phyloP scores from a whole-genome alignment of 2,113 vertebrate species.

The Nestor notabilis region DNA sequence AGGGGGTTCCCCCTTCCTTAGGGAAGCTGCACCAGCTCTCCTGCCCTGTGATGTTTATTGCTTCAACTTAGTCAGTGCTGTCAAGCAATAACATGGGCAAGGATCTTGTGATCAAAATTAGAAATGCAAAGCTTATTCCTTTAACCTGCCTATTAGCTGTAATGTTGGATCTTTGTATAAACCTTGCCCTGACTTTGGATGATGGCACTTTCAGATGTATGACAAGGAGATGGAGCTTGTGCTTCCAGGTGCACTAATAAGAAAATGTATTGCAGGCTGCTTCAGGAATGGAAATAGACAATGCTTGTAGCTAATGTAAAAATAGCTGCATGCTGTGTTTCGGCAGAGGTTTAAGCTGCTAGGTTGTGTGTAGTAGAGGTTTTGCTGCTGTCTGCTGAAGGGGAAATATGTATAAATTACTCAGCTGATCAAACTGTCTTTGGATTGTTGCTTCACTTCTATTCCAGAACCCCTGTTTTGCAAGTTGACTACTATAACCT shows the following conservation, averaged over 20 bases:
- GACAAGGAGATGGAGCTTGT: not conserved
- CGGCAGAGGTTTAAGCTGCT: not conserved
- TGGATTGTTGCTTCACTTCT: not conserved
- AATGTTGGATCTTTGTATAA: not conserved
- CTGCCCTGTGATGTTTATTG: not conserved
- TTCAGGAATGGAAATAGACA: not conserved
- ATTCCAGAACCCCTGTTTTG: not conserved
- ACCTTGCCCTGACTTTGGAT: not conserved
- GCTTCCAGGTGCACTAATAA: not conserved
- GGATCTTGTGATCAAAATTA: not conserved
- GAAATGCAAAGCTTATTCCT: not conserved
- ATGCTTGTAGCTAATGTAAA: not conserved
- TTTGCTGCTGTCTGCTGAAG: not conserved
- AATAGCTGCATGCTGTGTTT: not conserved
- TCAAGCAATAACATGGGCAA: not conserved
- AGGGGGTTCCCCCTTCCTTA: not conserved
- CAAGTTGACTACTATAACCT: not conserved
- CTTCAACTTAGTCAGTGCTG: not conserved
- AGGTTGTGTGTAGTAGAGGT: not conserved
- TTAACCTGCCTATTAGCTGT: not conserved
- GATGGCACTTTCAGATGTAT: rapidly evolving
- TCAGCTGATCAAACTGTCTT: not conserved
- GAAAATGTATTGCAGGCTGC: not conserved
- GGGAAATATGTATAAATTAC: not conserved
- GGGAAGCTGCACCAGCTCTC: not conserved